These are phyloP conservation scores for Epiblema foenella DNA, from an alignment of 2,888 invertebrate genomes.

Conservation along the genomic window DNA sequence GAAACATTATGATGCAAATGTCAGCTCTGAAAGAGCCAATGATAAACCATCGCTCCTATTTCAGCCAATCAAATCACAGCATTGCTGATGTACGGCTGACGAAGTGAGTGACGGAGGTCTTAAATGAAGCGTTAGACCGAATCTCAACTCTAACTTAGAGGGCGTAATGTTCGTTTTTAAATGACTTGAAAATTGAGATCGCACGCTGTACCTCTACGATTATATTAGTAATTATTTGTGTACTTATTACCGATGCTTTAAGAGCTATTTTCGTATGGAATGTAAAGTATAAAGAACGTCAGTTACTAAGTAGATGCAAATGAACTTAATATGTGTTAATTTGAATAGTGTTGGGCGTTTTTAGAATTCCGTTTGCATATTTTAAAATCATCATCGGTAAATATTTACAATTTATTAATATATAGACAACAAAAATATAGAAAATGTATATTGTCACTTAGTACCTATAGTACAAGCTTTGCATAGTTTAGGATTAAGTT, in stretches of 20 bases:
- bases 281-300: neutral
- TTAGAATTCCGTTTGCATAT: neutral
- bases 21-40: slow-evolving; percentile 16
- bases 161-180: neutral
- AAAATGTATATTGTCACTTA: too few relatives aligned
- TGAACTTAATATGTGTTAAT: slow-evolving; percentile 20
- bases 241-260: neutral
- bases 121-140: neutral
- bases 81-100: neutral
- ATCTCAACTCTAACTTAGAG: neutral
- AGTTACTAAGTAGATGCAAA: slow-evolving; percentile 26
- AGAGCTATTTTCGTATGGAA: neutral
- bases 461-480: too few relatives aligned
- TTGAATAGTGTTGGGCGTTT: neutral
- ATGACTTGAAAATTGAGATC: neutral
- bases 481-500: too few relatives aligned
- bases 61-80: slow-evolving; percentile 32
- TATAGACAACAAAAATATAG: too few relatives aligned
- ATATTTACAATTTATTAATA: too few relatives aligned
- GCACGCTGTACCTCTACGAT: neutral
- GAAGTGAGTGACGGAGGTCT: neutral
- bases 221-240: neutral
- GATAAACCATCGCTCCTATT: slow-evolving; percentile 5
- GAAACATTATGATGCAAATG: neutral
- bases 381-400: neutral